Evolutionary conservation across 92 coral and sea anemone genomes (phyloP), one percentile per base, ranked within the genome.

Genomic region (Galaxea fascicularis): DNA sequence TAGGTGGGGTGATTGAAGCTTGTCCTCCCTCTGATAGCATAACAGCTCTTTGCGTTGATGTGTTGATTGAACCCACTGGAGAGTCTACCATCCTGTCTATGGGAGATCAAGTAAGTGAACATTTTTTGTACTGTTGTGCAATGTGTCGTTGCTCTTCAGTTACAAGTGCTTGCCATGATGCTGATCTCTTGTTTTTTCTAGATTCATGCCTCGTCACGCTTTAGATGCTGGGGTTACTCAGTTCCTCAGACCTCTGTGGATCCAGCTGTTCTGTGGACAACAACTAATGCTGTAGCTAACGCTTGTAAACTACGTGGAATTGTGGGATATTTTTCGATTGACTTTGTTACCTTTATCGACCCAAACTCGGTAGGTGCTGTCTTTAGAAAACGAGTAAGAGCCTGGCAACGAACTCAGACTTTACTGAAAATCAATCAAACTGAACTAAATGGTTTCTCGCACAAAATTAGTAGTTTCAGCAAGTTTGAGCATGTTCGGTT

Each of bases 21-120:
- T 92, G 98, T 76, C 98, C 98, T 29, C 96, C 98, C n/a, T 94
- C 97, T 31, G 98, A 91, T 58, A 96, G 99, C 79, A 90, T 96
- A 20, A 96, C 98, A 58, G 95, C 98, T 54, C 83, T 96, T 16
- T 89, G 91, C 29, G 96, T 96, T 26, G 98, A 95, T 68, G 92
- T 96, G 79, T 70, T 96, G 58, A 89, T 96, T 73, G 99, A 96
- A 57, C 99, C 99, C 17, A 92, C 85, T 77, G 98, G 99, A 74
- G 90, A 91, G 46, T 78, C 91, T 22, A 75, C 91, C 15, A 68
- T 96, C 26, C 65, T 94, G 77, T 87, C 95, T 13, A 96, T 93
- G 91, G 95, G 91, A 16, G 99, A 96, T 83, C 99, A 96, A 88
- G 98, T 95, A 65, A n/a, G 86, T 52, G 56, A 24, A 26, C 35